Evolutionary conservation across 2,113 vertebrate species (phyloP).

Genomic region (Eulemur macaco): DNA sequence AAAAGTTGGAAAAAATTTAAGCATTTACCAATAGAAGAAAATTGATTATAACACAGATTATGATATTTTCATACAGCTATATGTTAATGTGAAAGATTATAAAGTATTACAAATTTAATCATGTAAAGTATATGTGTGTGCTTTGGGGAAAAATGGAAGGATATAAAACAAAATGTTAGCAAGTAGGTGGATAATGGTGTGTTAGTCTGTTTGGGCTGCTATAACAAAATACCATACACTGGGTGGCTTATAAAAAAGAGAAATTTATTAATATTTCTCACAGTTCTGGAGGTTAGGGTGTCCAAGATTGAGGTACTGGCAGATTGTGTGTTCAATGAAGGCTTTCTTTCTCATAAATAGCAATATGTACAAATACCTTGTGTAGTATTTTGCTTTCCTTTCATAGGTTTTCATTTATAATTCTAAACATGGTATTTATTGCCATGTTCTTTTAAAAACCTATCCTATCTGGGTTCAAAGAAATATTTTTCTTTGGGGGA

Average conservation of each 20-base stretch:
- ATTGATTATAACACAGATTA: not conserved
- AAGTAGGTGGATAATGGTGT: not conserved
- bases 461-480: not conserved
- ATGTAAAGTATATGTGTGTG: not conserved
- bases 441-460: not conserved
- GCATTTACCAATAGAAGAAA: not conserved
- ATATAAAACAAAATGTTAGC: not conserved
- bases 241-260: no score
- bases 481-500: not conserved
- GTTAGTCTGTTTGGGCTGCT: not conserved
- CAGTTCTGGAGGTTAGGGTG: no score
- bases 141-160: not conserved
- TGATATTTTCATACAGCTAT: not conserved
- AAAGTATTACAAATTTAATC: not conserved
- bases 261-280: no score
- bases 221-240: no score
- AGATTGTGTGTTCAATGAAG: not conserved
- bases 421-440: not conserved
- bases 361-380: not conserved
- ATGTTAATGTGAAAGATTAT: constrained; percentile 19
- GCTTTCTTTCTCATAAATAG: not conserved
- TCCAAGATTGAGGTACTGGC: not conserved
- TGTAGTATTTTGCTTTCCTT: not conserved
- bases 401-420: not conserved
- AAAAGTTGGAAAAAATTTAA: not conserved